phyloP scores from a whole-genome alignment of 92 coral and sea anemone species.

The Chrysogorgia sp. region DNA sequence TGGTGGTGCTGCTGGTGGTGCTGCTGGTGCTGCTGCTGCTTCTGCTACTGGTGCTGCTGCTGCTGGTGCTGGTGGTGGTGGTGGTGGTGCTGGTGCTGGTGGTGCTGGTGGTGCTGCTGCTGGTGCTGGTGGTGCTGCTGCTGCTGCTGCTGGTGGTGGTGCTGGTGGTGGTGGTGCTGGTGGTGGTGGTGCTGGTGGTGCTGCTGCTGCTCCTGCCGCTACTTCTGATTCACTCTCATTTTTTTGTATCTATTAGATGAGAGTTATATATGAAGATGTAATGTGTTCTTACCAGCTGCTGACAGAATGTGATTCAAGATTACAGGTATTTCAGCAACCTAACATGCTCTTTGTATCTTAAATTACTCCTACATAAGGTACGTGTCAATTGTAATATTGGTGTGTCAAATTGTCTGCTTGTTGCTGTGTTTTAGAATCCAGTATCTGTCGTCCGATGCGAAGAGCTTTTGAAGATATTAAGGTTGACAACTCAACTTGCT shows the following conservation, averaged over 20 bases:
- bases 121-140: slow-evolving; percentile 30
- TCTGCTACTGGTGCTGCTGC: not conserved
- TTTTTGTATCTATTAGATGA: slow-evolving; percentile 51
- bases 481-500: slow-evolving; percentile 78
- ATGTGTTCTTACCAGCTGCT: slow-evolving; percentile 78
- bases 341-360: not conserved
- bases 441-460: slow-evolving; percentile 65
- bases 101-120: slow-evolving; percentile 5
- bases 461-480: slow-evolving; percentile 67
- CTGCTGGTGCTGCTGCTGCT: slow-evolving; percentile 5
- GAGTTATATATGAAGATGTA: slow-evolving; percentile 77
- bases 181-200: slow-evolving; percentile 21
- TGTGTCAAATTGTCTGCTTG: not conserved
- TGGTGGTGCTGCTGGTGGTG: slow-evolving; percentile 4
- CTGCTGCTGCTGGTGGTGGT: slow-evolving; percentile 3
- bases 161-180: slow-evolving; percentile 1
- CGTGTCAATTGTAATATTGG: not conserved
- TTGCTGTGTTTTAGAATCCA: slow-evolving; percentile 68
- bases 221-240: not conserved
- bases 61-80: not conserved
- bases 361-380: not conserved
- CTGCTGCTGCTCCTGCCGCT: not conserved
- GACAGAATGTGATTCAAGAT: slow-evolving; percentile 69
- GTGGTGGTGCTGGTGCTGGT: not conserved
- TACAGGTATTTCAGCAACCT: slow-evolving; percentile 77